phyloP scores from a whole-genome alignment of 2,797 vertebrate species.

The Brachymystax lenok region DNA sequence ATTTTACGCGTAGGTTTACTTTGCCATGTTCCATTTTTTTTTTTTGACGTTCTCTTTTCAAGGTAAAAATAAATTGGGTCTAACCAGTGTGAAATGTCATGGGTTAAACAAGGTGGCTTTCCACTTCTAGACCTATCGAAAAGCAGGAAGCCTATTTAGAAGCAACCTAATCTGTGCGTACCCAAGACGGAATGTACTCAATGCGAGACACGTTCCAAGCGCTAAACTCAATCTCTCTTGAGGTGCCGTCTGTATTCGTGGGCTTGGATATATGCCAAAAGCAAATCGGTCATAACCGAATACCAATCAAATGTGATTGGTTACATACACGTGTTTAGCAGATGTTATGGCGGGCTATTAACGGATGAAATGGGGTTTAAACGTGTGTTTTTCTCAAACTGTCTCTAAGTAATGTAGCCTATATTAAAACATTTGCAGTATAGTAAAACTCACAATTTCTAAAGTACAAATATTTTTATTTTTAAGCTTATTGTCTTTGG shows the following conservation, averaged over 20 bases:
- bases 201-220: constrained; percentile 51
- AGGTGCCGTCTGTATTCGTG: not conserved
- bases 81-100: constrained; percentile 11
- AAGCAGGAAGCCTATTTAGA: constrained; percentile 65
- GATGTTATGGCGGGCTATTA: no score
- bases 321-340: no score
- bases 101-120: constrained; percentile 47
- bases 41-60: not conserved
- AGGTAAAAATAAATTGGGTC: constrained; percentile 7
- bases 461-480: no score
- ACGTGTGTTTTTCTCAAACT: not conserved
- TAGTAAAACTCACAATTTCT: not conserved
- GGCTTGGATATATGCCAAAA: not conserved
- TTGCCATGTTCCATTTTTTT: not conserved
- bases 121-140: constrained; percentile 48
- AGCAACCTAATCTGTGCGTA: constrained; percentile 68
- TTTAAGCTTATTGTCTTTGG: not conserved
- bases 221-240: not conserved
- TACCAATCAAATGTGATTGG: no score
- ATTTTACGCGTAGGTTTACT: not conserved
- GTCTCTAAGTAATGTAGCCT: not conserved
- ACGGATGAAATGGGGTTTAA: not conserved
- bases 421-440: not conserved
- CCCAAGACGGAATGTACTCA: constrained; percentile 74
- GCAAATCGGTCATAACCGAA: no score